Percentiles rank a stretch among this genome's conserved stretches.
These are phyloP conservation scores for Phrynosoma platyrhinos DNA, from an alignment of 2,113 vertebrate species.

Conservation along the genomic window DNA sequence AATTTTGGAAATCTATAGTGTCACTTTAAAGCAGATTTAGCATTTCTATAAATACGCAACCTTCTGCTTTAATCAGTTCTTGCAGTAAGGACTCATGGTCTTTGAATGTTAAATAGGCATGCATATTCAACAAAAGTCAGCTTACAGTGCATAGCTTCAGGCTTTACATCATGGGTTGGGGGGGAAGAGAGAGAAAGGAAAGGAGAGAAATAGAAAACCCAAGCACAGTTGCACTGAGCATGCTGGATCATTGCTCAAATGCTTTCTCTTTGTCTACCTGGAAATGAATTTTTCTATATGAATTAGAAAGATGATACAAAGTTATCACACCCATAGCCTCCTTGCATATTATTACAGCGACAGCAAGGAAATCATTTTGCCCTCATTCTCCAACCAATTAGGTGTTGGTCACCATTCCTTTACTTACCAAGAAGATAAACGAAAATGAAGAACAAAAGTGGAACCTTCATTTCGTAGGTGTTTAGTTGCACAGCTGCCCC, in stretches of 20 bases:
- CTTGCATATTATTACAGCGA: not conserved
- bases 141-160: constrained; percentile 46
- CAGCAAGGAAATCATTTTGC: not conserved
- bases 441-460: not conserved
- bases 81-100: constrained; percentile 48
- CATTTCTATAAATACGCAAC: constrained; percentile 27
- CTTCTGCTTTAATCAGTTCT: constrained; percentile 50
- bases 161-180: not conserved
- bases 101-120: constrained; percentile 58
- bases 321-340: not conserved
- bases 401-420: not conserved
- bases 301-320: rapidly evolving
- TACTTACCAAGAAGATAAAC: constrained; percentile 67
- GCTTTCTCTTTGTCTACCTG: not conserved
- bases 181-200: not conserved
- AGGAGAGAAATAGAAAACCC: not conserved
- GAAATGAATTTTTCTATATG: not conserved
- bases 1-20: not conserved
- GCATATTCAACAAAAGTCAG: constrained; percentile 57
- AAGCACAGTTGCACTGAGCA: rapidly evolving
- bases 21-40: constrained; percentile 5
- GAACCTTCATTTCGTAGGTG: constrained; percentile 21
- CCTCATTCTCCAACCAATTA: rapidly evolving
- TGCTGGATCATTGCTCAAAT: not conserved
- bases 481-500: not conserved